phyloP scores from a whole-genome alignment of 2,113 vertebrate genomes.

The Macquaria ambigua region DNA sequence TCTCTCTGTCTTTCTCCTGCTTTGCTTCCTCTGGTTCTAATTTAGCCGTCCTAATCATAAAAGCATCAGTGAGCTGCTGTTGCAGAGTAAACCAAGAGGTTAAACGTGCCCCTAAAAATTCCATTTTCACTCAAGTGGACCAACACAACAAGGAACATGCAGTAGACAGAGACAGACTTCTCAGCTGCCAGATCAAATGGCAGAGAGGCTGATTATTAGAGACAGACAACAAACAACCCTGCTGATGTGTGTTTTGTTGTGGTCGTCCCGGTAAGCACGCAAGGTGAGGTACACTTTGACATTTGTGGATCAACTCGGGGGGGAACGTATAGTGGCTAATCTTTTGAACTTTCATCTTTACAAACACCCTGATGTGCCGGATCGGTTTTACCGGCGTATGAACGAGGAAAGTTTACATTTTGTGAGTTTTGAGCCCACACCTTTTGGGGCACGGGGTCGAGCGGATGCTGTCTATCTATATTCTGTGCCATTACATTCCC shows the following conservation, averaged over 20 bases:
- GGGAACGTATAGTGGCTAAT: neutral
- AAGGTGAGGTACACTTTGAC: conserved; percentile 50
- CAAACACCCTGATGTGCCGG: conserved; percentile 20
- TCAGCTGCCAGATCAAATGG: conserved; percentile 73
- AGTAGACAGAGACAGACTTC: conserved; percentile 56
- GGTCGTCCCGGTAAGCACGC: conserved; percentile 41
- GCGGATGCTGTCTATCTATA: conserved; percentile 53
- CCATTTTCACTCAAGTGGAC: conserved; percentile 81
- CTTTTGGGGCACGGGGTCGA: conserved; percentile 37
- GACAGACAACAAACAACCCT: conserved; percentile 68
- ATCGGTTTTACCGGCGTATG: neutral
- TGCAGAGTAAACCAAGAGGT: conserved; percentile 72
- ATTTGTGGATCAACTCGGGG: conserved; percentile 30
- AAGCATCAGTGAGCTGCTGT: conserved; percentile 74
- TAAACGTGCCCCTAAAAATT: conserved; percentile 77
- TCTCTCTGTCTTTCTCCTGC: conserved; percentile 23
- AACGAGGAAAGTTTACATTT: conserved; percentile 14
- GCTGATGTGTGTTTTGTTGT: conserved; percentile 54
- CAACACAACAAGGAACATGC: conserved; percentile 65
- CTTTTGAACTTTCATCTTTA: conserved; percentile 33
- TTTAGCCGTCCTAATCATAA: conserved; percentile 81
- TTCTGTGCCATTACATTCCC: conserved; percentile 72
- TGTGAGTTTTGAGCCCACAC: conserved; percentile 2
- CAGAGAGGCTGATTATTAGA: conserved; percentile 66
- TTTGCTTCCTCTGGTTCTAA: conserved; percentile 75